Base-by-base conservation (phyloP, 2,888 invertebrate species). In the Dryobota labecula region DNA sequence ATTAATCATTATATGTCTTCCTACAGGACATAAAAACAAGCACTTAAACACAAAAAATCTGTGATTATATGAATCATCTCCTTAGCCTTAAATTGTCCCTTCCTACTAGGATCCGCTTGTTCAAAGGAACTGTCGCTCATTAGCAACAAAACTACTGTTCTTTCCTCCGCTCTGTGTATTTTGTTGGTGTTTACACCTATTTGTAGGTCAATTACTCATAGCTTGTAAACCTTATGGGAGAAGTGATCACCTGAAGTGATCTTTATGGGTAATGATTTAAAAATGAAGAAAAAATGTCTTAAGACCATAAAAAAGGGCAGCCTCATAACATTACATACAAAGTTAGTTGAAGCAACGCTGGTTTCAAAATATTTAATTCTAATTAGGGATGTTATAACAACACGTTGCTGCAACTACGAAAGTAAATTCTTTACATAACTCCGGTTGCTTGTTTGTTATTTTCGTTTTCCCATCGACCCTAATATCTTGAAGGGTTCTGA, bases 1-100 rank as follows among this genome's bases (percentile, higher is more conserved):
- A 27, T 24, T 11, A 45, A 24, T 49, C 24, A 27, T 2, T 2
- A 8, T 6, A 38, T 45, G n/a, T 36, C 38, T 20, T n/a, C 15
- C 24, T 4, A 53, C 30, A 20, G 24, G 49, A 24, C 38, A 51
- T 49, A 24, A 30, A 45, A 41, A 33, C 38, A 15, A 72, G 5
- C 61, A 7, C 18, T 18, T 3, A 33, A 45, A 43, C 15, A 49
- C 8, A 27, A 27, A 27, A 6, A 38, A 2, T 57, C 38, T 51
- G 11, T 65, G 13, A n/a, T 49, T 51, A 49, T 54, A 41, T 65
- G 24, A 72, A 36, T 43, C 62, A 27, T 53, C n/a, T 43, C 27
- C 24, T 41, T 5, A 8, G 20, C 11, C 9, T 38, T 8, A 33
- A 15, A 47, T 43, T 43, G 61, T 43, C n/a, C n/a, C 41, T 51